Conservation (phyloP, 2,113 vertebrate genomes). For the Gulo gulo region DNA sequence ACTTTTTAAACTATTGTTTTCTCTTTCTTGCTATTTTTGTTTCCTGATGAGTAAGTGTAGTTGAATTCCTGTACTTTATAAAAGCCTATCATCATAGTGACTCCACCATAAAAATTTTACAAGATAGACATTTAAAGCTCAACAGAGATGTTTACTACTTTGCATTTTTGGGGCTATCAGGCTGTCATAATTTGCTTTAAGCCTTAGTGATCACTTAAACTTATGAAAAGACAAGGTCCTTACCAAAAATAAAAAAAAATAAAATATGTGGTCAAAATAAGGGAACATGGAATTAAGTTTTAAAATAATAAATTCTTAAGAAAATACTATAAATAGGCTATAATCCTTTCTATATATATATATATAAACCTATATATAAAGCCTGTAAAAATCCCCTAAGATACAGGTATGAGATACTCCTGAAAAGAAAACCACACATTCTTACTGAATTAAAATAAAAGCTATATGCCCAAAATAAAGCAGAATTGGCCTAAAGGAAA, state of each 20-base stretch:
- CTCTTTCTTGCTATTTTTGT: neutral
- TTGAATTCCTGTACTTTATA: neutral
- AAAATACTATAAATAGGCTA: neutral
- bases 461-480: neutral
- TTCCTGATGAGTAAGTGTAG: neutral
- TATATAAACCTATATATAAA: neutral
- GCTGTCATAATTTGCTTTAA: neutral
- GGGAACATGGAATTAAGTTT: neutral
- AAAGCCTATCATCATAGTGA: neutral
- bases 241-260: conserved; percentile 41
- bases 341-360: neutral
- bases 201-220: neutral
- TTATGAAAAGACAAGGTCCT: conserved; percentile 33
- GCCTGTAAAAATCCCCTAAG: neutral
- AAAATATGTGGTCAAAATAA: neutral
- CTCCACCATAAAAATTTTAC: neutral
- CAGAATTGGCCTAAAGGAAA: neutral
- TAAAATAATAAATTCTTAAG: conserved; percentile 18
- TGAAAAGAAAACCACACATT: neutral
- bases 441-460: conserved; percentile 24
- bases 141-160: conserved; percentile 7
- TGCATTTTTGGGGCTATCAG: neutral
- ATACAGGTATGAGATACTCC: neutral
- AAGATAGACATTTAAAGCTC: neutral
- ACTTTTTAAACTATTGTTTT: neutral